Evolutionary conservation across 30 jellyfish, hydroid and myxozoan species (phyloP), one percentile per base, ranked within the genome.

Genomic region (Rhopilema esculentum): DNA sequence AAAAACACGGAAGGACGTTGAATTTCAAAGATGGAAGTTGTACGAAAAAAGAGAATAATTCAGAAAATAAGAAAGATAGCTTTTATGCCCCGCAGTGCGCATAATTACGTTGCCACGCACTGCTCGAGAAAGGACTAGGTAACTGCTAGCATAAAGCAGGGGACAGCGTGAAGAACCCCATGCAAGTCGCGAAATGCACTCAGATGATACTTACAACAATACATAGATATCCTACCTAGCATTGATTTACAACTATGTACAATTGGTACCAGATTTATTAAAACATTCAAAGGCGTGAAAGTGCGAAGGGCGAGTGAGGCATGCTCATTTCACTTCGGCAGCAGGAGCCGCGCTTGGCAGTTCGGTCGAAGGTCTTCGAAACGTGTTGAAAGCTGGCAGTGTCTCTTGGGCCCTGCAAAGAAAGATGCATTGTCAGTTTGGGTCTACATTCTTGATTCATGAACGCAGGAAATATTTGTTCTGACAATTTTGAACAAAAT

Each of bases 361-460:
- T 28, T 89, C 97, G 25, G 92, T 78, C 28, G 92, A 81, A 24
- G 93, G 78, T 50, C 93, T 89, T 22, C 97, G 93, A 82, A 89
- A 89, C 28, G 97, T 89, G 88, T 89, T 89, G 84, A 89, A 89
- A 24, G 90, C 97, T 49, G 97, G 97, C 69, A 89, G 61, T 21
- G 97, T 82, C n/a, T 89, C 97, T 66, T 76, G 90, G 9, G 92
- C 51, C 69, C 97, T 89, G 93, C 21, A 23, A 51, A 61, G 40
- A 75, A 64, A 65, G 24, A 76, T 17, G 22, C 19, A 19, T 27
- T n/a, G n/a, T n/a, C n/a, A n/a, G n/a, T n/a, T n/a, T n/a, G n/a
- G n/a, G 19, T 9, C 74, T 17, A 8, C 22, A 27, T 72, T 72
- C 20, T 8, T 72, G 67, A 51, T 12, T 12, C 20, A 20, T 51